phyloP scores from a whole-genome alignment of 2,113 vertebrate genomes.

The Microcebus tavaratra region DNA sequence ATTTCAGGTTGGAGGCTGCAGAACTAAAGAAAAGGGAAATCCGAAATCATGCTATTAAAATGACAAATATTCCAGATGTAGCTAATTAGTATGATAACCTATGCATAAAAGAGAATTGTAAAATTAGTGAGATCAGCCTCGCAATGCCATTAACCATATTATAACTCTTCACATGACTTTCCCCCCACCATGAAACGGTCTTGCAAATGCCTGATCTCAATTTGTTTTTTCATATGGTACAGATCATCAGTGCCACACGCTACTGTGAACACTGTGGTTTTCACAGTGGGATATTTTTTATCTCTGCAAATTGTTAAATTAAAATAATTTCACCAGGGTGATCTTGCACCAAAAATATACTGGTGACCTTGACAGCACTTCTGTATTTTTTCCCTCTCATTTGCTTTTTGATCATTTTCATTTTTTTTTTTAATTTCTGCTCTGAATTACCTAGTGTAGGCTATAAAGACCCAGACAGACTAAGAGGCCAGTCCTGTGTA shows the following conservation, averaged over 20 bases:
- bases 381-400: conserved; percentile 15
- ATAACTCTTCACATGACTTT: conserved; percentile 84
- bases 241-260: conserved; percentile 79
- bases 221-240: conserved; percentile 82
- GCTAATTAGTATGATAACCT: conserved; percentile 83
- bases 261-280: conserved; percentile 85
- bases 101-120: conserved; percentile 76
- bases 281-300: conserved; percentile 86
- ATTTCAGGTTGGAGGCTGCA: conserved; percentile 61
- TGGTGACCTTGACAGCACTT: conserved; percentile 71
- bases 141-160: conserved; percentile 83
- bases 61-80: conserved; percentile 80
- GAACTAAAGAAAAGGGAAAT: conserved; percentile 75
- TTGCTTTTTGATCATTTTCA: conserved; percentile 31
- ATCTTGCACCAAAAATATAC: conserved; percentile 63
- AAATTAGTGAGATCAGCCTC: conserved; percentile 83
- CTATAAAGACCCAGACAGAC: conserved; percentile 19
- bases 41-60: conserved; percentile 77
- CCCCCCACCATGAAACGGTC: conserved; percentile 79
- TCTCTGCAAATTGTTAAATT: conserved; percentile 87
- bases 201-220: conserved; percentile 88
- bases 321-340: conserved; percentile 87
- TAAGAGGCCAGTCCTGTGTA: neutral
- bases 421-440: neutral
- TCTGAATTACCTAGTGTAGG: neutral